Evolutionary conservation across 2,888 invertebrate genomes (phyloP).

Genomic region (Kuschelorhynchus macadamiae): DNA sequence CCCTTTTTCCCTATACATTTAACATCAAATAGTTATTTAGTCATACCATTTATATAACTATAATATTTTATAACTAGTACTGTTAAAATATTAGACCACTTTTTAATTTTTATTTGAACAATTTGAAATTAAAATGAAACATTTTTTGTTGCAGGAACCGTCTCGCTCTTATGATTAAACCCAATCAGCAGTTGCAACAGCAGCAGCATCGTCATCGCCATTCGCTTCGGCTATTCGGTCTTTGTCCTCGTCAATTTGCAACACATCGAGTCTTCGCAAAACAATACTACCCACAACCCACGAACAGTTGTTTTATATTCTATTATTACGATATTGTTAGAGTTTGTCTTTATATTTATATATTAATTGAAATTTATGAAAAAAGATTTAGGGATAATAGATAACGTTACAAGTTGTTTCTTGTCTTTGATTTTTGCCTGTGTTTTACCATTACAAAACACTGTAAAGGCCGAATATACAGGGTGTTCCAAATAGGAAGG

Average conservation of each 20-base stretch:
- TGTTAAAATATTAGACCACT: too few species aligned
- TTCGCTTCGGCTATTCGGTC: conserved; percentile 15
- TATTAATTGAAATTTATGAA: conserved; percentile 46
- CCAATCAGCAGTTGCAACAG: conserved; percentile 20
- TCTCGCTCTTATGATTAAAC: conserved; percentile 25
- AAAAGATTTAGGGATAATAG: conserved; percentile 42
- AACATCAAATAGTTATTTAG: too few species aligned
- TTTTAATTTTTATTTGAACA: too few species aligned
- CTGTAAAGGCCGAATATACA: too few species aligned
- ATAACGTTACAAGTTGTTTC: conserved; percentile 47
- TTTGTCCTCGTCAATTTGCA: conserved; percentile 46
- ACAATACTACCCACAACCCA: conserved; percentile 29
- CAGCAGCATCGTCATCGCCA: not conserved
- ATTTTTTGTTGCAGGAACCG: conserved; percentile 14
- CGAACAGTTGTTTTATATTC: conserved; percentile 63
- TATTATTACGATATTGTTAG: conserved; percentile 58
- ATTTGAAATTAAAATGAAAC: too few species aligned
- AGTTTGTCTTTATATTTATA: conserved; percentile 65
- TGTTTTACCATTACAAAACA: too few species aligned
- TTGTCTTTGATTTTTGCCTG: not conserved
- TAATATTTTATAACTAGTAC: too few species aligned
- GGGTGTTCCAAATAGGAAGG: too few species aligned
- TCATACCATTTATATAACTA: too few species aligned
- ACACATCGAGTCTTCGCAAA: conserved; percentile 45
- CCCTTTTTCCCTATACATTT: too few species aligned